Evolutionary conservation across 2,888 invertebrate genomes (phyloP), one percentile per base, ranked within the genome.

Genomic region (Chaetoderma sp.): DNA sequence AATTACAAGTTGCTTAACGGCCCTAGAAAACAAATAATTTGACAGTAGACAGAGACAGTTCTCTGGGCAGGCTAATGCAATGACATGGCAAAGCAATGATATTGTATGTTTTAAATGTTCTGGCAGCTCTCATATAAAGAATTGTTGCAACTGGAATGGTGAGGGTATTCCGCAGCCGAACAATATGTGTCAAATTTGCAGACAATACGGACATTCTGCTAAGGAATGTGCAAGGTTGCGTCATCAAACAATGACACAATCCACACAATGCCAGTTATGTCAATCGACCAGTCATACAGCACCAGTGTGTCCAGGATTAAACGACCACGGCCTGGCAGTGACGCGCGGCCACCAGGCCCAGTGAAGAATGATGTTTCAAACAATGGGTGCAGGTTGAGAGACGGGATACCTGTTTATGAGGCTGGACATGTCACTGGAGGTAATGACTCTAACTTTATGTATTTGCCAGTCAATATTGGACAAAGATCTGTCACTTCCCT

Each of bases 91-190:
- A n/a, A 2, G 10, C 28, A 27, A 4, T n/a, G n/a, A 18, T 18
- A 45, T 42, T 3, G 23, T 49, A 27, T 65, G 65, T 55, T 60
- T 39, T 25, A 55, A 33, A 8, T 65, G 65, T 36, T 8, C 45
- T 3, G 65, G 65, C 1, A 21, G 27, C 13, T 18, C 21, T 13
- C 65, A 65, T 23, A 42, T 65, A 25, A 58, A 60, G 36, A 8
- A 28, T 6, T 18, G 42, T 28, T 65, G 65, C 49, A 55, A 65
- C 23, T 65, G 65, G 65, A 56, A 5, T 27, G 65, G 60, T 10
- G 25, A 55, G 6, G 65, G 60, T 4, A n/a, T 25, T 23, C 13
- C 16, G 6, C 13, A 13, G n/a, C 59, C 64, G 28, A 23, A 33
- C 16, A 52, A 13, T 13, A 1, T 59, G 28, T 65, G 65, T 30